Evolutionary conservation across 2,888 invertebrate species (phyloP).

Genomic region (Parnassius glacialis): DNA sequence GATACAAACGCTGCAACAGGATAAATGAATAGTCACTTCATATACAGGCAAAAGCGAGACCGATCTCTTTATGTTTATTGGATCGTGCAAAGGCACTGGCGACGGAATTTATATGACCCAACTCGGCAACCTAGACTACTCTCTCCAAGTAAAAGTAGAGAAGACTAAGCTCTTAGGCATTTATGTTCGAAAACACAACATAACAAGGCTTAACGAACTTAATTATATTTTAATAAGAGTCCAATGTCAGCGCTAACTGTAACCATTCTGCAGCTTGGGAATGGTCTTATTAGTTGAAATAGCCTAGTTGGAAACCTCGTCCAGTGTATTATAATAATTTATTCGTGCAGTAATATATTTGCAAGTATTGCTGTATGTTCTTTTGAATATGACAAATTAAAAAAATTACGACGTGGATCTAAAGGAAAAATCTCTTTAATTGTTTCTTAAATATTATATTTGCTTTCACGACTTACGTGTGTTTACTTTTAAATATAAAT

Average conservation of each 20-base stretch:
- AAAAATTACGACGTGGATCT: no score
- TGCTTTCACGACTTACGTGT: no score
- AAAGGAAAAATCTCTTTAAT: no score
- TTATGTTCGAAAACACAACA: slow-evolving; percentile 12
- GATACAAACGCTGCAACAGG: no score
- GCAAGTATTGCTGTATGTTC: no score
- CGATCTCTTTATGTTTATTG: slow-evolving; percentile 19
- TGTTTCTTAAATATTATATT: no score
- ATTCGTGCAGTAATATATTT: no score
- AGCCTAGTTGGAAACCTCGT: no score
- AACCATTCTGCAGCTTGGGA: slow-evolving; percentile 5
- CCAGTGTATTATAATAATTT: no score
- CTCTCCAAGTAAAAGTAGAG: not conserved
- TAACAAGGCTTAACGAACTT: slow-evolving; percentile 4
- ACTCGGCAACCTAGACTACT: slow-evolving; percentile 1
- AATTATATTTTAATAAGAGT: slow-evolving; percentile 2
- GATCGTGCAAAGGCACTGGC: slow-evolving; percentile 14
- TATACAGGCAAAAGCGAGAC: slow-evolving; percentile 5
- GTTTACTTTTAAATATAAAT: no score
- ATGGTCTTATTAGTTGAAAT: slow-evolving; percentile 10
- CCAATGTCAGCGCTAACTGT: not conserved
- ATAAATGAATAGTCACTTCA: no score
- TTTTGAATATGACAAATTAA: no score
- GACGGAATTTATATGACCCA: slow-evolving; percentile 11
- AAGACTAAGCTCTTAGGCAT: slow-evolving; percentile 8